Base-by-base conservation (phyloP, 2,797 vertebrate species). In the Etheostoma perlongum region DNA sequence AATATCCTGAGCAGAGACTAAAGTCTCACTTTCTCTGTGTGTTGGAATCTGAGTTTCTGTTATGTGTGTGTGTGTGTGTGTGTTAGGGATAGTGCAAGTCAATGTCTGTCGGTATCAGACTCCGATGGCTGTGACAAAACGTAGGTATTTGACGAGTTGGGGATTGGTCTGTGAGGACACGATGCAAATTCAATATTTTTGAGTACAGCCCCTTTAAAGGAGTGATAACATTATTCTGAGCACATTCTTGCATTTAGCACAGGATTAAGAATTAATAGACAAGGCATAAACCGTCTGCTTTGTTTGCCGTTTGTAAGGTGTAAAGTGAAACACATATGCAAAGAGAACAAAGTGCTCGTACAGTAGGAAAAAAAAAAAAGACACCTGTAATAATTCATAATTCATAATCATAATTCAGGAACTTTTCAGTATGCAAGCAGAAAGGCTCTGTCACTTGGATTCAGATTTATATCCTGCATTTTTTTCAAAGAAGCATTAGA, bases 371-470 rank as follows among this genome's bases (percentile, higher is more conserved):
- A 51, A 78, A 59, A 59, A 53, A 48, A 36, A 55, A 75, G 58
- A 81, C 74, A 76, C 67, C 54, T 62, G 52, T 68, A 54, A 74
- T 54, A 57, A 82, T 55, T 74, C 30, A 72, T n/a, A n/a, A n/a
- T n/a, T n/a, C n/a, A n/a, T n/a, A n/a, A n/a, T 68, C 57, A 74
- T 54, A 57, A 82, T 55, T 74, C 30, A 72, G 52, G 8, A 73
- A 47, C 64, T 40, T 68, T 71, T 84, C 23, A 52, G 61, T 30
- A 66, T 74, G 52, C 15, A 46, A 60, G 67, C 62, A 67, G 67
- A 83, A 77, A 87, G 67, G 71, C 85, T 67, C 54, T 81, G 84
- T 83, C 82, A 75, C 53, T 62, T 85, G n/a, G 53, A 72, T 36
- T 87, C 74, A 75, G 53, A 61, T 60, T 74, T 61, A 58, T 61